Conservation (phyloP, 1,140 invertebrate species). For the Drosophila rhopaloa region DNA sequence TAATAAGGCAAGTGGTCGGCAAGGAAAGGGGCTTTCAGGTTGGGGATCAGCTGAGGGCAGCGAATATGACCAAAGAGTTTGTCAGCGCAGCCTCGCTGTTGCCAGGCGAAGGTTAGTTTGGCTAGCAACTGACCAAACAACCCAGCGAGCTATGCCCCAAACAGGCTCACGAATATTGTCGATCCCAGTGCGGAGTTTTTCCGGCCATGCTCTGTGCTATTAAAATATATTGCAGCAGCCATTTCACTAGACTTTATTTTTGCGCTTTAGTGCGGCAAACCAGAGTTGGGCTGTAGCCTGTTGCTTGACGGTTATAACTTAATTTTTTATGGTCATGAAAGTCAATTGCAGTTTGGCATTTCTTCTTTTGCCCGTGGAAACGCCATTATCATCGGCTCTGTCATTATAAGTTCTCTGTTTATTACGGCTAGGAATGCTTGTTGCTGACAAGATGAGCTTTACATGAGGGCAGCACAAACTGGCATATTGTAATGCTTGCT, state of each 20-base stretch:
- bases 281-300: constrained; percentile 11
- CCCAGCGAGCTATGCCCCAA: constrained; percentile 26
- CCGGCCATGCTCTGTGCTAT: constrained; percentile 62
- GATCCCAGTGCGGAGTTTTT: constrained; percentile 57
- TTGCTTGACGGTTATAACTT: constrained; percentile 74
- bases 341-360: constrained; percentile 82
- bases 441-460: constrained; percentile 43
- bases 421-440: constrained; percentile 15
- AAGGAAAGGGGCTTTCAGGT: constrained; percentile 1
- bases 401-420: constrained; percentile 46
- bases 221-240: constrained; percentile 81
- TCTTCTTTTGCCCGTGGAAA: constrained; percentile 34
- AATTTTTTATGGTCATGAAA: constrained; percentile 81
- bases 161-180: constrained; percentile 37
- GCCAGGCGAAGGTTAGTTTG: constrained; percentile 11
- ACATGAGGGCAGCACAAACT: constrained; percentile 68
- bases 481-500: constrained; percentile 31
- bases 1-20: constrained; percentile 67
- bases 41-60: constrained; percentile 30
- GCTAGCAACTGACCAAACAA: constrained; percentile 51
- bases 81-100: constrained; percentile 32
- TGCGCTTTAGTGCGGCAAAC: constrained; percentile 55
- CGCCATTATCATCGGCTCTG: constrained; percentile 50
- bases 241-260: constrained; percentile 78
- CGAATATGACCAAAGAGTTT: constrained; percentile 62